Conservation (phyloP, 1,140 invertebrate species). For the Trachymyrmex septentrionalis region DNA sequence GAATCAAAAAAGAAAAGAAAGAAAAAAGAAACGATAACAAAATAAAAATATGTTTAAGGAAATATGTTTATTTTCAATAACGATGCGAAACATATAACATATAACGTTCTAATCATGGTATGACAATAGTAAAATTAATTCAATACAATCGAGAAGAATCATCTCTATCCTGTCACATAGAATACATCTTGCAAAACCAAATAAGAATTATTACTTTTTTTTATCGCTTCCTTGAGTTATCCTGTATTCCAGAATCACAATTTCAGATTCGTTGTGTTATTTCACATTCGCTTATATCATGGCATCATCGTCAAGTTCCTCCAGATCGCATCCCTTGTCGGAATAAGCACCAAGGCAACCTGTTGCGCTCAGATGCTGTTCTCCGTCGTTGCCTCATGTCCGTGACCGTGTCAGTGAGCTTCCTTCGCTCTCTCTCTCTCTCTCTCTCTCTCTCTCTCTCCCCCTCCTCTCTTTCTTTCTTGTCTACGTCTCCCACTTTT, state of each 20-base stretch:
- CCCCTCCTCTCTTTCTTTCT: neutral
- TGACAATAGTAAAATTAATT: conserved; percentile 7
- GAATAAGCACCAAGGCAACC: conserved; percentile 72
- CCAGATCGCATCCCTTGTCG: conserved; percentile 62
- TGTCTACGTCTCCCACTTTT: conserved; percentile 19
- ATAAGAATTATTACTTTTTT: conserved; percentile 18
- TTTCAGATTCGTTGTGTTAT: conserved; percentile 51
- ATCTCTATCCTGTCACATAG: conserved; percentile 10
- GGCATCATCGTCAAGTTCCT: conserved; percentile 65
- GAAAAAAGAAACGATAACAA: neutral
- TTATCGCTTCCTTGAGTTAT: conserved; percentile 12
- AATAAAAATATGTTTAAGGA: neutral
- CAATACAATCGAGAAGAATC: neutral
- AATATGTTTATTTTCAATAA: neutral
- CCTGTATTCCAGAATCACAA: conserved; percentile 36
- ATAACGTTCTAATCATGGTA: conserved; percentile 11
- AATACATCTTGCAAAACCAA: conserved; percentile 1
- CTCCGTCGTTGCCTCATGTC: conserved; percentile 67
- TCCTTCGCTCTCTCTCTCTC: conserved; percentile 13
- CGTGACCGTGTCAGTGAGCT: conserved; percentile 50
- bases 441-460: neutral
- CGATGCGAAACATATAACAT: neutral
- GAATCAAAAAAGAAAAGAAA: no score
- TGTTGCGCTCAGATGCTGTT: conserved; percentile 76
- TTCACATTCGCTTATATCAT: conserved; percentile 63